phyloP scores from a whole-genome alignment of 2,888 invertebrate species.

The Operophtera brumata region DNA sequence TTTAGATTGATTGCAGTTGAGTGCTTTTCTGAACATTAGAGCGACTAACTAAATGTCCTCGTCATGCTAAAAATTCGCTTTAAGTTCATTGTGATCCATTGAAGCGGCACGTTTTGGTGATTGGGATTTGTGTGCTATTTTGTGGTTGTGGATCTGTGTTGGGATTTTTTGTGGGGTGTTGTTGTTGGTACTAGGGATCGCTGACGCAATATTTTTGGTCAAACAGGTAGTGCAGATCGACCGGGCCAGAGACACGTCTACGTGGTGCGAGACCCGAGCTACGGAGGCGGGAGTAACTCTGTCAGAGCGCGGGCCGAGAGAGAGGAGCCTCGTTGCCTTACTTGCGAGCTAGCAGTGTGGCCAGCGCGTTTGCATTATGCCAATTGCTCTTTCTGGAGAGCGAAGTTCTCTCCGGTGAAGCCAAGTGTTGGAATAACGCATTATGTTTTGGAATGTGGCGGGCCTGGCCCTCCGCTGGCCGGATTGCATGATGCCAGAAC shows the following conservation, averaged over 20 bases:
- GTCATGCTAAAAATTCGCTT: conserved; percentile 41
- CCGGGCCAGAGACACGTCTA: conserved; percentile 94
- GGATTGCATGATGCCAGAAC: conserved; percentile 88
- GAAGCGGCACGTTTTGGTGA: conserved; percentile 29
- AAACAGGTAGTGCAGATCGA: conserved; percentile 88
- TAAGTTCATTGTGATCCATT: conserved; percentile 28
- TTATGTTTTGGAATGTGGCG: conserved; percentile 94
- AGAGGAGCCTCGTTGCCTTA: conserved; percentile 90
- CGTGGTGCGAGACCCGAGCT: conserved; percentile 88
- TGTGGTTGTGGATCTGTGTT: conserved; percentile 26
- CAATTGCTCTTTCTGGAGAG: conserved; percentile 93
- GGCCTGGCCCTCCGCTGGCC: conserved; percentile 94
- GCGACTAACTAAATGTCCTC: conserved; percentile 27
- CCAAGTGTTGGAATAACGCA: conserved; percentile 73
- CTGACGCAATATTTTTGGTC: conserved; percentile 26
- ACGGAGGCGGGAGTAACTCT: conserved; percentile 79
- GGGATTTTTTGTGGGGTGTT: conserved; percentile 7
- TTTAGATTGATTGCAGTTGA: conserved; percentile 65
- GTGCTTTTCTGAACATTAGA: conserved; percentile 49
- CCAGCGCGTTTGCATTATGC: conserved; percentile 89
- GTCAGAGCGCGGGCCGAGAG: conserved; percentile 76
- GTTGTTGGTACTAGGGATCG: conserved; percentile 11
- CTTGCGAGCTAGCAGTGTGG: conserved; percentile 92
- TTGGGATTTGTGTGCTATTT: conserved; percentile 34
- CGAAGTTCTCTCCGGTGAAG: conserved; percentile 83